These are phyloP conservation scores for Mirounga angustirostris DNA, from an alignment of 2,113 vertebrate species.

Conservation along the genomic window DNA sequence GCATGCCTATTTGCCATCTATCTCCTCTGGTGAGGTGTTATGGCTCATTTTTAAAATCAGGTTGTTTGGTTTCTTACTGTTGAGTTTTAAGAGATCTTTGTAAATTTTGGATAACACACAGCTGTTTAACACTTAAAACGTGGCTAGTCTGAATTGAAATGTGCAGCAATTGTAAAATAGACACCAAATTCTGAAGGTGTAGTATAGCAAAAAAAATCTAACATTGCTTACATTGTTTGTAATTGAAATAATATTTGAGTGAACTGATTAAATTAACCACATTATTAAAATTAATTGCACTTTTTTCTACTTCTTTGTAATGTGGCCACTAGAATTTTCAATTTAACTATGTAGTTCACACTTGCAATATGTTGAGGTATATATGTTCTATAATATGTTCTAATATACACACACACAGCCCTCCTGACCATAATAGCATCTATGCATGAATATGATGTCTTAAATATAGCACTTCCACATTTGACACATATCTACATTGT, in stretches of 20 bases:
- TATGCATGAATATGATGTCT: not conserved
- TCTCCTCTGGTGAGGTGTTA: not conserved
- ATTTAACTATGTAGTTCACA: not conserved
- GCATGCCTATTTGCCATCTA: not conserved
- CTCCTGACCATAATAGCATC: not conserved
- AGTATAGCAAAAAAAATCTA: not conserved
- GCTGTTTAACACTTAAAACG: not conserved
- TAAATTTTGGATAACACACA: not conserved
- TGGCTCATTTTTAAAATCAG: not conserved
- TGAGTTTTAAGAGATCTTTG: not conserved
- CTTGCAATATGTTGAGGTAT: not conserved
- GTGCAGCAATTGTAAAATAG: not conserved
- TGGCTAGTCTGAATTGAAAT: not conserved
- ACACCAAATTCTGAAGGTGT: not conserved
- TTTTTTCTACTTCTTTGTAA: constrained; percentile 24
- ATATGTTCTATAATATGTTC: not conserved
- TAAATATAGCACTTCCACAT: not conserved
- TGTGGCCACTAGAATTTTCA: not conserved
- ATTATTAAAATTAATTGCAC: not conserved
- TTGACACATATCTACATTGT: not conserved
- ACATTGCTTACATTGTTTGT: not conserved
- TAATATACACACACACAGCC: not conserved
- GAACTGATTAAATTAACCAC: not conserved
- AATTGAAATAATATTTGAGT: not conserved
- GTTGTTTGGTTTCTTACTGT: not conserved